phyloP scores from a whole-genome alignment of 1,140 invertebrate species.

The Stenopsyche tienmushanensis region DNA sequence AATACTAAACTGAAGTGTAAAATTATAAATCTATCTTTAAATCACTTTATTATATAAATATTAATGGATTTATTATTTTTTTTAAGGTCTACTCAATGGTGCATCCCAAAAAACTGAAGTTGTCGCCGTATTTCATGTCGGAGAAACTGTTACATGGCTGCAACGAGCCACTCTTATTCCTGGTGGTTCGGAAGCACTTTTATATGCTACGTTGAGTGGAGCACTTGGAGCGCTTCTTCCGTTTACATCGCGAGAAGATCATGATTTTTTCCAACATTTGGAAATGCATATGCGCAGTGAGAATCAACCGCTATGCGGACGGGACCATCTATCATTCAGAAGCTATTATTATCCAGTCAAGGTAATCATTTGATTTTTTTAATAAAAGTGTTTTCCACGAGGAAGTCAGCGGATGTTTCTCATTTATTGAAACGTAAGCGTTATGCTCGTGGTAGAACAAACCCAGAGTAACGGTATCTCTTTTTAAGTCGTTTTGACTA shows the following conservation, averaged over 20 bases:
- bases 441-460: slow-evolving; percentile 41
- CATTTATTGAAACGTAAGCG: slow-evolving; percentile 27
- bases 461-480: slow-evolving; percentile 22
- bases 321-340: slow-evolving; percentile 95
- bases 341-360: slow-evolving; percentile 98
- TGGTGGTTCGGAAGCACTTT: slow-evolving; percentile 92
- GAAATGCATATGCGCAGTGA: slow-evolving; percentile 99
- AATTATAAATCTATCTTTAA: too few species aligned
- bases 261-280: slow-evolving; percentile 98
- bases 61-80: slow-evolving; percentile 7
- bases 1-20: slow-evolving; percentile 34
- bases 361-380: slow-evolving; percentile 53
- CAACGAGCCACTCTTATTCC: slow-evolving; percentile 96
- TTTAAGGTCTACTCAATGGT: slow-evolving; percentile 81
- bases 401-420: slow-evolving; percentile 40
- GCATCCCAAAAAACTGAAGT: slow-evolving; percentile 97
- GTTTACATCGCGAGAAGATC: slow-evolving; percentile 97
- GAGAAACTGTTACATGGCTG: slow-evolving; percentile 87
- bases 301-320: slow-evolving; percentile 92
- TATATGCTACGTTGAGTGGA: slow-evolving; percentile 95
- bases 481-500: slow-evolving; percentile 34
- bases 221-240: slow-evolving; percentile 95
- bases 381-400: slow-evolving; percentile 26
- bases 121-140: slow-evolving; percentile 91
- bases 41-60: too few species aligned